Evolutionary conservation across 2,888 invertebrate genomes (phyloP), one percentile per base, ranked within the genome.

Genomic region (Tenthredo distinguenda): DNA sequence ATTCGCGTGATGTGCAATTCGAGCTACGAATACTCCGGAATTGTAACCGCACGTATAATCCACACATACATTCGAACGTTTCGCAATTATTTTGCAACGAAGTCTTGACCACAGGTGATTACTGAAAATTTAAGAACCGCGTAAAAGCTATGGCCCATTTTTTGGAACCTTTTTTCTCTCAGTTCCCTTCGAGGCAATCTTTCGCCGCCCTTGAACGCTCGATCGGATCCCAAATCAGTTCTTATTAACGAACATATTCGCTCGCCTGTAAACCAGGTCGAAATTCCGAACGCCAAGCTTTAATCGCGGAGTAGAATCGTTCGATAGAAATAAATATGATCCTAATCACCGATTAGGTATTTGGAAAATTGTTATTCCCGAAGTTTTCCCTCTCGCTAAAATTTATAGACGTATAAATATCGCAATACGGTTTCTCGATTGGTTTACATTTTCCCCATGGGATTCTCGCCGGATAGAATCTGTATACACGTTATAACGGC

Each of bases 191-290:
- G 1, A 18, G 34, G 18, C 6, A 31, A 68, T 74, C 37, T 74
- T 74, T 43, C n/a, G n/a, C 21, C 72, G 72, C 72, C 72, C 72
- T 72, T 72, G 72, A 72, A 72, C 72, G 72, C 72, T 72, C 72
- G 40, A 15, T 74, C 40, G 43, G 21, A 43, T 43, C 72, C n/a
- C n/a, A 43, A 21, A 43, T 43, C 72, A 74, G 2, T 40, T 43
- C n/a, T 21, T 10, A 74, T 43, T 74, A 26, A 21, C 72, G 15
- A 72, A 72, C 21, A 72, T 72, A n/a, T 40, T 10, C 43, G n/a
- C 40, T 31, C 72, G 72, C 43, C 72, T 72, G 2, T 40, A 26
- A 74, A 40, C 37, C 21, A 43, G 37, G 40, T 74, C 43, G 72
- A 74, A 74, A 74, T 74, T 74, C n/a, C n/a, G 18, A 71, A 71